Conservation (phyloP, 2,113 vertebrate genomes). For the Indicator maculatus region DNA sequence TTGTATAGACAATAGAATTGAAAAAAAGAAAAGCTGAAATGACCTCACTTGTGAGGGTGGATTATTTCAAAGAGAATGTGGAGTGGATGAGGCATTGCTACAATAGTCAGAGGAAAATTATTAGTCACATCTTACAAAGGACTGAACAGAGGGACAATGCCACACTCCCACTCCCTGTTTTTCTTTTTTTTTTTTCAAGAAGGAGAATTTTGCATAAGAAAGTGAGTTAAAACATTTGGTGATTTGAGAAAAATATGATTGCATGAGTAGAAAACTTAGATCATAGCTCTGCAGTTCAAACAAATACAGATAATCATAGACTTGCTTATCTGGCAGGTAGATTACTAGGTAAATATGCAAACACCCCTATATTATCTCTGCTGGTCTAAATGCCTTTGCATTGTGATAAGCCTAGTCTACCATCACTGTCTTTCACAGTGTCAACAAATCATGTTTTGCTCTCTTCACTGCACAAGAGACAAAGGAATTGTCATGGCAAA, state of each 20-base stretch:
- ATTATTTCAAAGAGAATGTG: background rate
- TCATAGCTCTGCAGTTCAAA: background rate
- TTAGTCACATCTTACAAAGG: background rate
- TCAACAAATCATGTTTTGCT: background rate
- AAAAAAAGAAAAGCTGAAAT: background rate
- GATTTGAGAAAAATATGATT: background rate
- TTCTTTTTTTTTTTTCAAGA: background rate
- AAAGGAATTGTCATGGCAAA: background rate
- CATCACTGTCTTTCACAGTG: background rate
- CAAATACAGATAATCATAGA: background rate
- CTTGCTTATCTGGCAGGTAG: background rate
- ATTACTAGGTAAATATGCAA: background rate
- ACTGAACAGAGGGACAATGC: background rate
- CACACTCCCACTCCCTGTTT: background rate
- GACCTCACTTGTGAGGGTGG: background rate
- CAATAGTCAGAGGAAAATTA: background rate
- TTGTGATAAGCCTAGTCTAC: background rate
- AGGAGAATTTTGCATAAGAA: background rate
- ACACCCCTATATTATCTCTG: fast-evolving
- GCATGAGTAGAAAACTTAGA: background rate
- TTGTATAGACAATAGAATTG: background rate
- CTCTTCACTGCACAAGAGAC: background rate
- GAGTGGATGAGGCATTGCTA: background rate
- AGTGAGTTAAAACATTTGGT: background rate
- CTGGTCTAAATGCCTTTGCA: background rate